These are phyloP conservation scores for Conchocele bisecta DNA, from an alignment of 2,888 invertebrate species.

Conservation along the genomic window DNA sequence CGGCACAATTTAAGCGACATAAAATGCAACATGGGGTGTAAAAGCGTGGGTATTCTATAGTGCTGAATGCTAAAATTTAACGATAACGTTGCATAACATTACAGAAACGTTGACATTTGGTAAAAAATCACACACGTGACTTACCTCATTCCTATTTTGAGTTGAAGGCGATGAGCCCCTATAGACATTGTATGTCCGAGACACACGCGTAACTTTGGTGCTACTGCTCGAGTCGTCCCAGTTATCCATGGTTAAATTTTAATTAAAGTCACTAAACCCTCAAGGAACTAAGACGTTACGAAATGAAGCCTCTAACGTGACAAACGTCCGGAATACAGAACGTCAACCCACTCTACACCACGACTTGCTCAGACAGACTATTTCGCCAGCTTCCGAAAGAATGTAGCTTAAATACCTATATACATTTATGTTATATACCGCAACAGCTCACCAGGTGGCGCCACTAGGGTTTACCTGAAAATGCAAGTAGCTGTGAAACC, in stretches of 20 bases:
- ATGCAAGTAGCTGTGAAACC: conserved; percentile 57
- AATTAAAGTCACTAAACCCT: conserved; percentile 27
- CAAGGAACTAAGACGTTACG: conserved; percentile 43
- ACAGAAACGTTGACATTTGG: background rate
- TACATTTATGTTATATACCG: conserved; percentile 70
- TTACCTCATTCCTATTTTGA: conserved; percentile 81
- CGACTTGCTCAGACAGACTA: conserved; percentile 66
- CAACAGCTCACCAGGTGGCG: conserved; percentile 65
- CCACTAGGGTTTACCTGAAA: conserved; percentile 54
- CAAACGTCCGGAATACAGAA: conserved; percentile 54
- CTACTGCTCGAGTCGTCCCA: conserved; percentile 30
- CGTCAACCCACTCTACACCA: conserved; percentile 51
- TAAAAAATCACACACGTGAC: conserved; percentile 38
- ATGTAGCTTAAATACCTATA: conserved; percentile 76
- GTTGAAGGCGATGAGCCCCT: conserved; percentile 81
- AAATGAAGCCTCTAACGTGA: conserved; percentile 49
- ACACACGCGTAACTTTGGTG: conserved; percentile 59
- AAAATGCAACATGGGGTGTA: background rate
- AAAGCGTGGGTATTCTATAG: conserved; percentile 5
- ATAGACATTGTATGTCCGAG: conserved; percentile 81
- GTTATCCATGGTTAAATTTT: conserved; percentile 26
- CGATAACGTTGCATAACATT: background rate
- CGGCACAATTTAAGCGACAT: no score
- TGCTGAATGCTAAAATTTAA: background rate
- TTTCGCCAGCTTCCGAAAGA: conserved; percentile 70